Base-by-base conservation (phyloP, 1,140 invertebrate species). In the Plectrocnemia conspersa region DNA sequence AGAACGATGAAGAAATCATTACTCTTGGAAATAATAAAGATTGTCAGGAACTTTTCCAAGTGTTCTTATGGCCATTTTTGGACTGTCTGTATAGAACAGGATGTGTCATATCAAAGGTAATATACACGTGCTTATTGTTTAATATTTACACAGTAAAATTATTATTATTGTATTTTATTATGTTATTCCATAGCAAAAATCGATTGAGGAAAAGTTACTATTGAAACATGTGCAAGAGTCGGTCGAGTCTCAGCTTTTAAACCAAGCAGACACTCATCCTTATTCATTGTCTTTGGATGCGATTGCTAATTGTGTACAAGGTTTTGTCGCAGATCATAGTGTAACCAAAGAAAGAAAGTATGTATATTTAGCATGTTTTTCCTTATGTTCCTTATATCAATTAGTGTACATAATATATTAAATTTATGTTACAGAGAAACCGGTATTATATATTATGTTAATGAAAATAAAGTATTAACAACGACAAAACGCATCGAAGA, bases 281-380 rank as follows among this genome's bases (percentile, higher is more conserved):
- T 83, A 82, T 71, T 77, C 74, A 55, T 67, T 83, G 22, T 79
- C 76, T 27, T 67, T 82, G 53, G 79, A 82, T 58, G 73, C 70
- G 27, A 67, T 76, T 27, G 59, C 62, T 18, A 73, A 71, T 67
- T 75, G 73, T 52, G 54, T 78, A 18, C 66, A 63, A 29, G 73
- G 69, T 22, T 64, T 78, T 11, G 55, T 61, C 2, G 54, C 62
- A 9, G 61, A 64, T 7, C 64, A 64, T 0, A 68, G 64, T 0
- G 40, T 77, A 1, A 32, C 29, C 5, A 73, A 65, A 58, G 63
- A 62, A 13, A 69, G 64, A 63, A 61, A 49, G 76, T 79, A 63
- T 68, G 66, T 64, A 19, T 22, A 45, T n/a, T 25, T 45, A 18
- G 18, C 1, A 46, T 29, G 2, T 16, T 27, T 18, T 1, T 35